phyloP scores from a whole-genome alignment of 2,113 vertebrate genomes.

The Tragelaphus strepsiceros region DNA sequence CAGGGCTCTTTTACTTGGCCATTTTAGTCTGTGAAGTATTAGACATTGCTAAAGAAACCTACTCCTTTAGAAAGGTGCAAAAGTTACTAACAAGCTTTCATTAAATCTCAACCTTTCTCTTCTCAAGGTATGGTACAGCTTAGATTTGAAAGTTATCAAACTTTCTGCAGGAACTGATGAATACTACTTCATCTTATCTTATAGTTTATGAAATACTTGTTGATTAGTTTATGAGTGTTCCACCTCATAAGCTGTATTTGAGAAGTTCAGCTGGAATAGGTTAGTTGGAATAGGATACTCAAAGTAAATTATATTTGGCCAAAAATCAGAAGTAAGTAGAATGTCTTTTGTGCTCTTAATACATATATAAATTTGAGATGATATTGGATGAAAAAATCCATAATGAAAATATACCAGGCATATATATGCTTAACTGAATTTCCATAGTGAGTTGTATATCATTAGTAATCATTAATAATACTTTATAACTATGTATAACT shows the following conservation, averaged over 20 bases:
- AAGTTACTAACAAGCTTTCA: slow-evolving; percentile 64
- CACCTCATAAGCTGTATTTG: neutral
- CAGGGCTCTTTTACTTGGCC: slow-evolving; percentile 69
- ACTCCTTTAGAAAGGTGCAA: slow-evolving; percentile 47
- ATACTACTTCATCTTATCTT: neutral
- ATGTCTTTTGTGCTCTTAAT: neutral
- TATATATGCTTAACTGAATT: neutral
- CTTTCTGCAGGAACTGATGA: slow-evolving; percentile 6
- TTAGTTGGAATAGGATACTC: neutral
- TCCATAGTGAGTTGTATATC: neutral
- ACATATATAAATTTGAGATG: neutral
- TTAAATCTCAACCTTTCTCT: slow-evolving; percentile 45
- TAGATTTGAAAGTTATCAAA: slow-evolving; percentile 43
- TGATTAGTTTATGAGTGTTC: neutral
- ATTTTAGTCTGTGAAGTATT: slow-evolving; percentile 72
- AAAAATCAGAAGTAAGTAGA: neutral
- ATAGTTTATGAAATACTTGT: neutral
- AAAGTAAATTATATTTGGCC: slow-evolving; percentile 37
- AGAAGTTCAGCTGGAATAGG: neutral
- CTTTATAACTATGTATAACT: neutral
- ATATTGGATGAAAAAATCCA: neutral
- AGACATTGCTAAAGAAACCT: slow-evolving; percentile 48
- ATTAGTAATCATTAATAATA: neutral
- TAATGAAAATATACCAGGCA: neutral
- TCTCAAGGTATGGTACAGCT: slow-evolving; percentile 27